Conservation (phyloP, 2,888 invertebrate species). For the Meghimatium bilineatum region DNA sequence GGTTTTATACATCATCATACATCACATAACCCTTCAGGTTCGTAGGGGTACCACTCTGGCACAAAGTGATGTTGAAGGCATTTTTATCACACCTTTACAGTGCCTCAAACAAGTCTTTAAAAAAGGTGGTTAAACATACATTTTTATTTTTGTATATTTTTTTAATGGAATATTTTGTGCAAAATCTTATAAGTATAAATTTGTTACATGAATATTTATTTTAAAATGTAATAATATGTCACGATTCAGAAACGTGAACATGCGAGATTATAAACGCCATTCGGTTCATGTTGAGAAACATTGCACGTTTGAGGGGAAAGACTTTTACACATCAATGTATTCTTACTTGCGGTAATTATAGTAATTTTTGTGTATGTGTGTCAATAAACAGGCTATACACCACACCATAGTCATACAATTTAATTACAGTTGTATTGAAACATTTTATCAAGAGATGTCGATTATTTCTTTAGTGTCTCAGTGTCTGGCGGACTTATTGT, state of each 20-base stretch:
- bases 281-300: conserved; percentile 30
- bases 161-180: neutral
- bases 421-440: too few species aligned
- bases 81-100: neutral
- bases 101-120: neutral
- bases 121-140: neutral
- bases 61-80: neutral
- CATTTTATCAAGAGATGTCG: too few species aligned
- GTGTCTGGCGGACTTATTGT: too few species aligned
- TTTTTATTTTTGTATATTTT: neutral
- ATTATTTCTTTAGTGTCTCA: too few species aligned
- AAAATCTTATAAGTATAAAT: neutral
- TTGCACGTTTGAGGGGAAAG: conserved; percentile 30
- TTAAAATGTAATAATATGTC: neutral
- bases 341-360: conserved; percentile 10
- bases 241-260: neutral
- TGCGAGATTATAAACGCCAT: conserved; percentile 46
- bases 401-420: too few species aligned
- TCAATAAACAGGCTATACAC: too few species aligned
- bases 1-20: too few species aligned
- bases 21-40: too few species aligned
- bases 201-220: neutral
- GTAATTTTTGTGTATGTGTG: neutral
- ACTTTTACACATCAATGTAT: neutral
- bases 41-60: too few species aligned